Evolutionary conservation across 2,113 vertebrate genomes (phyloP).

Genomic region (Brienomyrus brachyistius): DNA sequence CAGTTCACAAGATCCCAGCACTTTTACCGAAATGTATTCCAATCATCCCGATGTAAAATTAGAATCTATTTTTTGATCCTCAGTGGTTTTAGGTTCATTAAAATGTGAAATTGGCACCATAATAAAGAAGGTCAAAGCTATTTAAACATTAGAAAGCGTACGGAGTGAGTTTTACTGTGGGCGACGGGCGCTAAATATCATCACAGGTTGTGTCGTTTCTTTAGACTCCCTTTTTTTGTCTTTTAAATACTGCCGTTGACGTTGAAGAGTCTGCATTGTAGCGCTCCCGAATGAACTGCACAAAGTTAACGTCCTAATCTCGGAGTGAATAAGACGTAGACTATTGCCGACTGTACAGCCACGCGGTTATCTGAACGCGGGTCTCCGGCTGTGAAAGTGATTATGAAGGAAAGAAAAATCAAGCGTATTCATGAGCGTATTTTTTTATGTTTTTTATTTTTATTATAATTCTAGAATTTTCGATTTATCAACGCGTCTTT

Average conservation of each 20-base stretch:
- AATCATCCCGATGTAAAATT: conserved; percentile 96
- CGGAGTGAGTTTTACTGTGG: conserved; percentile 50
- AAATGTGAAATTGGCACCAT: conserved; percentile 95
- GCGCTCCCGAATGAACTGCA: background rate
- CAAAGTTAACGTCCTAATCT: background rate
- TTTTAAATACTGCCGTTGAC: conserved; percentile 18
- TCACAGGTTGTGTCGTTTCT: conserved; percentile 9
- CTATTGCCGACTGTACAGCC: background rate
- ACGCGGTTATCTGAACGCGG: background rate
- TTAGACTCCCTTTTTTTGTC: conserved; percentile 18
- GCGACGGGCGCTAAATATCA: conserved; percentile 25
- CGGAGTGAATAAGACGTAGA: background rate
- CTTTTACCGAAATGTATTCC: conserved; percentile 91
- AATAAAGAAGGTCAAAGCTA: conserved; percentile 97
- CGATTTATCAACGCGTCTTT: background rate
- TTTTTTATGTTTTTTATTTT: conserved; percentile 35
- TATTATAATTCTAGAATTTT: background rate
- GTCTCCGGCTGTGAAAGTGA: conserved; percentile 25
- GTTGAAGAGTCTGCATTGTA: background rate
- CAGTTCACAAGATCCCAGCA: conserved; percentile 93
- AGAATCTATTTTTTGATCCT: conserved; percentile 99
- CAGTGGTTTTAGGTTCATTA: conserved; percentile 99
- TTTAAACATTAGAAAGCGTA: conserved; percentile 87
- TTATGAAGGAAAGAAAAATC: conserved; percentile 37
- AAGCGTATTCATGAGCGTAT: conserved; percentile 22